phyloP scores from a whole-genome alignment of 2,113 vertebrate genomes.

The Corapipo altera region DNA sequence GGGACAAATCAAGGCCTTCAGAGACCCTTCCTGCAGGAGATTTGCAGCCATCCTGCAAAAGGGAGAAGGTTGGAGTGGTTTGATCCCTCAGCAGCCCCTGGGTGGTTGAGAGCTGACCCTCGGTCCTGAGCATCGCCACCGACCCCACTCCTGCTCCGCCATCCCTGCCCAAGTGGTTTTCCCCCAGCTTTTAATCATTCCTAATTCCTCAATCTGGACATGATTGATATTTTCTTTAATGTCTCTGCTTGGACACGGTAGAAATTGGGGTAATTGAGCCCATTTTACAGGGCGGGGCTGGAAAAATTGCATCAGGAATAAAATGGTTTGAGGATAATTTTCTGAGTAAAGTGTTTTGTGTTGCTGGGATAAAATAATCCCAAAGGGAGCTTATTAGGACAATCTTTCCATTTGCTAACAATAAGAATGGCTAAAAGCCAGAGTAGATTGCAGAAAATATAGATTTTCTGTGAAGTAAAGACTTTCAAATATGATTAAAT shows the following conservation, averaged over 20 bases:
- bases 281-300: background rate
- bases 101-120: too few relatives aligned
- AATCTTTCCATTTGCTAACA: background rate
- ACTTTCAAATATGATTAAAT: constrained; percentile 16
- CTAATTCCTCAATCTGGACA: background rate
- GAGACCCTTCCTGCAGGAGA: fast-evolving
- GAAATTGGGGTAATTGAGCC: background rate
- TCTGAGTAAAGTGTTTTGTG: background rate
- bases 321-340: background rate
- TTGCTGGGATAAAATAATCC: background rate
- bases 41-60: background rate
- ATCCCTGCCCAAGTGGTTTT: background rate
- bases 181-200: background rate
- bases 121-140: fast-evolving
- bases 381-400: background rate
- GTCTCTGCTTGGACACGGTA: background rate
- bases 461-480: background rate
- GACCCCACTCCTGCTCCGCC: background rate
- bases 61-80: background rate
- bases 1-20: background rate
- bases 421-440: background rate
- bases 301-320: background rate
- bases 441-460: background rate
- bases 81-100: background rate
- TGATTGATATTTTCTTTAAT: background rate